A percentile compares a stretch with the other conserved stretches of the same genome.
Evolutionary conservation across 2,113 vertebrate species (phyloP).

Genomic region (Lontra canadensis): DNA sequence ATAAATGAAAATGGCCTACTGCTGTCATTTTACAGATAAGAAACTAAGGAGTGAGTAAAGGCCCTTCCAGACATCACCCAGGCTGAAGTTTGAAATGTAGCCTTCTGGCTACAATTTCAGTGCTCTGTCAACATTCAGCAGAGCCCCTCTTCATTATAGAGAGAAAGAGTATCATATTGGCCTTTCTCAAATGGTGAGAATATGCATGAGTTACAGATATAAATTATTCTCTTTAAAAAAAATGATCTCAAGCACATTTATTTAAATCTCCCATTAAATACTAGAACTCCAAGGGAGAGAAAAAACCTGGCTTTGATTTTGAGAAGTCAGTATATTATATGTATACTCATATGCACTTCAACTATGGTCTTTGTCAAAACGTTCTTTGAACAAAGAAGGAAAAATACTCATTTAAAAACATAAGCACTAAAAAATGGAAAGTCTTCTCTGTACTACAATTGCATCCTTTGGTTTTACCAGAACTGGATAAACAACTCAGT

Average conservation of each 20-base stretch:
- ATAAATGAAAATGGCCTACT: background rate
- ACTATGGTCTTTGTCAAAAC: constrained; percentile 9
- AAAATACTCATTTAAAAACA: constrained; percentile 22
- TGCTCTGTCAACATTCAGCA: background rate
- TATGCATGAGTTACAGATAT: background rate
- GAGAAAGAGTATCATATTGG: background rate
- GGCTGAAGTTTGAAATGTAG: background rate
- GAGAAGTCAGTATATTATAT: background rate
- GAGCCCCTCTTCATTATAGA: background rate
- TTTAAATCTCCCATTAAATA: background rate
- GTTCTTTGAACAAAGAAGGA: background rate
- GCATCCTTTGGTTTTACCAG: background rate
- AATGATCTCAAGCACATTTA: background rate
- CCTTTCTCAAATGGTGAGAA: background rate
- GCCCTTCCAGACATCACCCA: background rate
- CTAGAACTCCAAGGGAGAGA: background rate
- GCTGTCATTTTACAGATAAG: background rate
- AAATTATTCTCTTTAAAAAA: background rate
- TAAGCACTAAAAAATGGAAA: background rate
- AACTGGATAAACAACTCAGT: background rate
- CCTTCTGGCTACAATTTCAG: background rate
- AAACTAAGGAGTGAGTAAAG: background rate
- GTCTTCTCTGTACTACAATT: background rate
- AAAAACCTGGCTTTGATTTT: background rate
- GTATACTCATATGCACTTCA: background rate